A percentile compares a stretch with the other conserved stretches of the same genome.
Conservation (phyloP, 2,888 invertebrate species). For the Trimorus sp. region DNA sequence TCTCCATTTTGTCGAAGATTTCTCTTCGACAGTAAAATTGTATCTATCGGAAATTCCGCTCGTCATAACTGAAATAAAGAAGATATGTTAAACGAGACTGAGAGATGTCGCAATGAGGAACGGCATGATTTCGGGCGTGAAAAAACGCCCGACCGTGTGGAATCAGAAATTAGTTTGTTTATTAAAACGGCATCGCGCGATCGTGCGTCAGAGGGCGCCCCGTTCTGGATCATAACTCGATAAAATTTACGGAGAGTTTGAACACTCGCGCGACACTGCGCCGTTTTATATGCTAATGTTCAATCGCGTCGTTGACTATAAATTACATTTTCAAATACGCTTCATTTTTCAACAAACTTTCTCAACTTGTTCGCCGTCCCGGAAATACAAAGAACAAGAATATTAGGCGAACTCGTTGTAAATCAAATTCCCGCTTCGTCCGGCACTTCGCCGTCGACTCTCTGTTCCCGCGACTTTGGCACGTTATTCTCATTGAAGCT, state of each 20-base stretch:
- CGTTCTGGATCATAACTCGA: slow-evolving; percentile 50
- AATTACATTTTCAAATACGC: slow-evolving; percentile 61
- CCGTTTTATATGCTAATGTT: slow-evolving; percentile 63
- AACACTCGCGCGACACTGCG: slow-evolving; percentile 40
- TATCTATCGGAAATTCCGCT: too few relatives aligned
- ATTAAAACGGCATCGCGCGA: slow-evolving; percentile 26
- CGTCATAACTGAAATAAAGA: too few relatives aligned
- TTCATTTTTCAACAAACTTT: slow-evolving; percentile 61
- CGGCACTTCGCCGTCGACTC: slow-evolving; percentile 19
- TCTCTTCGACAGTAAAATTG: too few relatives aligned
- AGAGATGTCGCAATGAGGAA: too few relatives aligned
- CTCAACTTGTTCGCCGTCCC: slow-evolving; percentile 48
- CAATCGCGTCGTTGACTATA: slow-evolving; percentile 60
- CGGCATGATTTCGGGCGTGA: too few relatives aligned
- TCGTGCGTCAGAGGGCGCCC: slow-evolving; percentile 24
- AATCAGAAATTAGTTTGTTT: slow-evolving; percentile 25
- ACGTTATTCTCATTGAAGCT: slow-evolving; percentile 25
- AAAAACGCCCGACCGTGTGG: neutral
- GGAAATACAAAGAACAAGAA: slow-evolving; percentile 58
- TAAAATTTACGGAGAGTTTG: slow-evolving; percentile 53
- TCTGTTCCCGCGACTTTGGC: slow-evolving; percentile 6
- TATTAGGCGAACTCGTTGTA: slow-evolving; percentile 54
- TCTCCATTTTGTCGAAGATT: too few relatives aligned
- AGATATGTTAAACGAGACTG: too few relatives aligned
- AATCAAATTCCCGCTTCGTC: slow-evolving; percentile 50